A percentile compares a stretch with the other conserved stretches of the same genome.
Conservation (phyloP, 2,888 invertebrate species). For the Fissipunctia ypsillon region DNA sequence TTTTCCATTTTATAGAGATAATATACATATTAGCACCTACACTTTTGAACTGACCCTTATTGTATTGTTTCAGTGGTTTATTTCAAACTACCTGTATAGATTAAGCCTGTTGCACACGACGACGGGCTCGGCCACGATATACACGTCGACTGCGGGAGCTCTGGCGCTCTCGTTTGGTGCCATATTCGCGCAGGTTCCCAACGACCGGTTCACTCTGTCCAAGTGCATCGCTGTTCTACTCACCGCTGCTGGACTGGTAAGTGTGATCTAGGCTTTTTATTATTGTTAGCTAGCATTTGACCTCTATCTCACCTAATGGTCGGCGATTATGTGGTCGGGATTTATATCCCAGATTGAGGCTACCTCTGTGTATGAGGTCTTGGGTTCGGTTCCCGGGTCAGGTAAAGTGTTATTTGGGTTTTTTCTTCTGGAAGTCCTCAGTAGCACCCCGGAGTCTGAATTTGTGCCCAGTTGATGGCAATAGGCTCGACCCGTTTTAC, state of each 20-base stretch:
- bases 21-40: not conserved
- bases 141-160: slow-evolving; percentile 97
- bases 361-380: too few species aligned
- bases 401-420: too few species aligned
- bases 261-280: slow-evolving; percentile 72
- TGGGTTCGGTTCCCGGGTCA: too few species aligned
- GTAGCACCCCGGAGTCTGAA: too few species aligned
- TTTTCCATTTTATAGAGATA: not conserved
- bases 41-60: not conserved
- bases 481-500: too few species aligned
- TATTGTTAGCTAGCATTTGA: too few species aligned
- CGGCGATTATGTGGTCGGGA: too few species aligned
- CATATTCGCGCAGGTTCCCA: slow-evolving; percentile 94
- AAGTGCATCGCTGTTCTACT: slow-evolving; percentile 95
- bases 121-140: slow-evolving; percentile 96
- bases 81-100: slow-evolving; percentile 98
- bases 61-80: slow-evolving; percentile 95
- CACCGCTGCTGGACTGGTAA: slow-evolving; percentile 95
- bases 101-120: slow-evolving; percentile 95
- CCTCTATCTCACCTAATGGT: too few species aligned
- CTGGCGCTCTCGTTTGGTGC: slow-evolving; percentile 97
- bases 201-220: slow-evolving; percentile 96
- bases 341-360: too few species aligned
- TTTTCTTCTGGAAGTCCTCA: too few species aligned
- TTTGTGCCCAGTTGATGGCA: too few species aligned